Evolutionary conservation across 2,888 invertebrate species (phyloP).

Genomic region (Melinaea menophilus): DNA sequence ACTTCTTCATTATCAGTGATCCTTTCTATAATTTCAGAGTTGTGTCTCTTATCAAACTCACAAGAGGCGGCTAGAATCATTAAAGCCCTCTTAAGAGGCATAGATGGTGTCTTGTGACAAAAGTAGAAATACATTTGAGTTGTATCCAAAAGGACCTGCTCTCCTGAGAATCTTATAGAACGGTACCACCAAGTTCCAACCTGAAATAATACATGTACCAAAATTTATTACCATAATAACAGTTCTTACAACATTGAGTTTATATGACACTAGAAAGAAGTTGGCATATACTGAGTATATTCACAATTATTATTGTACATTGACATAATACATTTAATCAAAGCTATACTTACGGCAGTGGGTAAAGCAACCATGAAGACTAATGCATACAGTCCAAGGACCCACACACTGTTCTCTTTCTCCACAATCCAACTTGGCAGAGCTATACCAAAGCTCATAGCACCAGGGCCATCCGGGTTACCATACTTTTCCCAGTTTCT

Average conservation of each 20-base stretch:
- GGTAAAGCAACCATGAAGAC: slow-evolving; percentile 99
- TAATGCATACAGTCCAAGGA: slow-evolving; percentile 94
- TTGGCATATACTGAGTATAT: too few species aligned
- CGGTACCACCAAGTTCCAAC: slow-evolving; percentile 99
- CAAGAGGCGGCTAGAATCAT: slow-evolving; percentile 98
- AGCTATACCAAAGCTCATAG: slow-evolving; percentile 99
- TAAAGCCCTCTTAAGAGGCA: slow-evolving; percentile 95
- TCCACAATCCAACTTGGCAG: slow-evolving; percentile 99
- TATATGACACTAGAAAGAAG: too few species aligned
- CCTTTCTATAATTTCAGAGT: slow-evolving; percentile 95
- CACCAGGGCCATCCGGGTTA: slow-evolving; percentile 99
- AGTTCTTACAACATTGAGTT: too few species aligned
- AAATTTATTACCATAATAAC: background rate
- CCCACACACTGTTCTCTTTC: slow-evolving; percentile 99
- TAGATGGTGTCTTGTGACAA: slow-evolving; percentile 96
- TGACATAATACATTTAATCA: background rate
- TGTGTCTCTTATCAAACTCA: slow-evolving; percentile 96
- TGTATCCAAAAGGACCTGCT: slow-evolving; percentile 97
- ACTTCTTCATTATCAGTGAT: slow-evolving; percentile 97
- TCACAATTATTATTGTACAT: too few species aligned
- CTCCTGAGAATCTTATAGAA: slow-evolving; percentile 97
- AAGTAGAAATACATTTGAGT: slow-evolving; percentile 97
- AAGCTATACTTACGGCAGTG: slow-evolving; percentile 79
- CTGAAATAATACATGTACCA: slow-evolving; percentile 47
- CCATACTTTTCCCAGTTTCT: slow-evolving; percentile 99